A percentile compares a stretch with the other conserved stretches of the same genome.
phyloP scores from a whole-genome alignment of 2,797 vertebrate species.

The Morus bassanus region DNA sequence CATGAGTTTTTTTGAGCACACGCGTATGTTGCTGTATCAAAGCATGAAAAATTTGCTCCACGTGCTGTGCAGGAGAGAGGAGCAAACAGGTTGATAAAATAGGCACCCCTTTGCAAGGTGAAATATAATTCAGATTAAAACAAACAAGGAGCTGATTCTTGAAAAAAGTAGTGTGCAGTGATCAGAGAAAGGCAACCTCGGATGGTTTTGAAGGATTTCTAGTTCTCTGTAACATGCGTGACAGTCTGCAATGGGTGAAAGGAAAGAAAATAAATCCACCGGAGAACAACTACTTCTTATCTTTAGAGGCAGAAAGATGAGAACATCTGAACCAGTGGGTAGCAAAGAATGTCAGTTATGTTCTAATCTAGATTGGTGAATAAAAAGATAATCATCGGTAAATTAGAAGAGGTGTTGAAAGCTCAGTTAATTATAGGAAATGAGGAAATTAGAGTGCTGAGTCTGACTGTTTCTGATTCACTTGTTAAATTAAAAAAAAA shows the following conservation, averaged over 20 bases:
- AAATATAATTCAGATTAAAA: background rate
- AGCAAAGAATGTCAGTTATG: slow-evolving; percentile 44
- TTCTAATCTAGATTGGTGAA: slow-evolving; percentile 49
- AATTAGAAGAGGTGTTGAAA: slow-evolving; percentile 63
- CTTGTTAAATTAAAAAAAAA: slow-evolving; percentile 53
- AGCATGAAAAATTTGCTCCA: background rate
- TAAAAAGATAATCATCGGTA: slow-evolving; percentile 51
- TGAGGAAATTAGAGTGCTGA: slow-evolving; percentile 67
- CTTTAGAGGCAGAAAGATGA: background rate
- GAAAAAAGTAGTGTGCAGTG: background rate
- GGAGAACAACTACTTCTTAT: background rate
- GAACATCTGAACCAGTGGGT: slow-evolving; percentile 21
- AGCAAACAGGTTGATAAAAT: background rate
- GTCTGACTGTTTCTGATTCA: slow-evolving; percentile 67
- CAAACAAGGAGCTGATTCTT: background rate
- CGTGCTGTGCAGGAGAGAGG: background rate
- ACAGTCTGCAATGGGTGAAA: background rate
- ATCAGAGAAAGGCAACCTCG: background rate
- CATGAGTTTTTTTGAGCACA: background rate
- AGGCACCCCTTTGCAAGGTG: background rate
- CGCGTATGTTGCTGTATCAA: background rate
- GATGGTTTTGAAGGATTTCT: background rate
- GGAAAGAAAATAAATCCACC: background rate
- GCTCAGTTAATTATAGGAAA: slow-evolving; percentile 72
- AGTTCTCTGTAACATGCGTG: background rate